Percentiles rank a stretch among this genome's conserved stretches.
Conservation (phyloP, 2,888 invertebrate species). For the Brachycybe producta region DNA sequence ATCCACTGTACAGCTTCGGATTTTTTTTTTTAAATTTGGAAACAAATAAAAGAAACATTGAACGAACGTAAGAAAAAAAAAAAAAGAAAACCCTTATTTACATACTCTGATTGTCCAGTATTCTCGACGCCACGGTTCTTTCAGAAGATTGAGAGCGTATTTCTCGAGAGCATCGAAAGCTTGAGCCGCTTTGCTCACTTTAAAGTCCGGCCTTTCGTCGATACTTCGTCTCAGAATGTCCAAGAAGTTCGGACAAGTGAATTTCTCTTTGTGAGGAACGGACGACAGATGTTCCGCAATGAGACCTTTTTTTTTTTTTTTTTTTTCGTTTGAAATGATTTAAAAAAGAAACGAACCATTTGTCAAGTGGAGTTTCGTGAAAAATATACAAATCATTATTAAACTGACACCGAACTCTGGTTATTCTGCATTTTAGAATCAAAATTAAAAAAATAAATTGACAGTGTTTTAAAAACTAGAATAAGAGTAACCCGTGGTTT, state of each 20-base stretch:
- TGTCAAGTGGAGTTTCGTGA: too few relatives aligned
- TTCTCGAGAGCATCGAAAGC: slow-evolving; percentile 74
- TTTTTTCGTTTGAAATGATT: too few relatives aligned
- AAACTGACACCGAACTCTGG: too few relatives aligned
- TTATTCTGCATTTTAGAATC: too few relatives aligned
- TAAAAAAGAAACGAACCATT: too few relatives aligned
- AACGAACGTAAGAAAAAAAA: too few relatives aligned
- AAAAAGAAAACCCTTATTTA: slow-evolving; percentile 12
- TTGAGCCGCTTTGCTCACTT: slow-evolving; percentile 62
- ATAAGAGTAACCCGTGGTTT: too few relatives aligned
- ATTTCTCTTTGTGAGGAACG: slow-evolving; percentile 18
- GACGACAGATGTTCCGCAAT: slow-evolving; percentile 12
- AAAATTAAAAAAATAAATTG: too few relatives aligned
- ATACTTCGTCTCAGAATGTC: slow-evolving; percentile 18
- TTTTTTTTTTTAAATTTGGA: neutral
- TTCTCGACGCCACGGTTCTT: slow-evolving; percentile 81
- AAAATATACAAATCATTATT: neutral
- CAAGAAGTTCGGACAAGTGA: slow-evolving; percentile 15
- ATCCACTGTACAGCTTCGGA: slow-evolving; percentile 70
- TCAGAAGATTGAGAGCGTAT: slow-evolving; percentile 70
- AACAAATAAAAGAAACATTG: slow-evolving; percentile 24
- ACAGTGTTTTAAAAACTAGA: too few relatives aligned
- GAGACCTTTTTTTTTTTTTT: too few relatives aligned
- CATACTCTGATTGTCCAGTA: slow-evolving; percentile 63
- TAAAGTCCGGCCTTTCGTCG: slow-evolving; percentile 45